These are phyloP conservation scores for Chirona hameri DNA, from an alignment of 2,888 invertebrate species.

Conservation along the genomic window DNA sequence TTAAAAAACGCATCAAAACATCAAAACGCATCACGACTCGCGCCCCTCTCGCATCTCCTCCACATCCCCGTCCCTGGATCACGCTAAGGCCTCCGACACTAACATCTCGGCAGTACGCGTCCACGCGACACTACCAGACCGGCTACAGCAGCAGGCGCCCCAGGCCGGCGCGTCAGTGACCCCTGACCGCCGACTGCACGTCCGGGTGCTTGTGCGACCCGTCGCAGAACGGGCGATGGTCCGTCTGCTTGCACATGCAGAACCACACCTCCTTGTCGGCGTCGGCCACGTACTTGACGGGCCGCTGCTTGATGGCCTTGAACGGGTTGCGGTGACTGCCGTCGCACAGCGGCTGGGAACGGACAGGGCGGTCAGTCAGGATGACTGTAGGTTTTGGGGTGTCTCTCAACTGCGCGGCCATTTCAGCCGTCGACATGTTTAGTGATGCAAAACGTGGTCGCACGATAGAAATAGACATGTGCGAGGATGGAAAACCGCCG, in stretches of 20 bases:
- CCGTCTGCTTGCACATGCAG: conserved; percentile 97
- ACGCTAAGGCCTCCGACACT: background rate
- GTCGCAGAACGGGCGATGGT: conserved; percentile 92
- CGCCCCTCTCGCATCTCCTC: no score
- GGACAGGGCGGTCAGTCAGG: background rate
- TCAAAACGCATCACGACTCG: no score
- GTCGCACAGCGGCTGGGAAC: conserved; percentile 81
- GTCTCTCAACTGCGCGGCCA: no score
- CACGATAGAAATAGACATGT: no score
- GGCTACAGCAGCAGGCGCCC: background rate
- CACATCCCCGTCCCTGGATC: background rate
- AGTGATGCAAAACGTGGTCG: no score
- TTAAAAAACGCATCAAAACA: no score
- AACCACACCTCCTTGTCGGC: conserved; percentile 91
- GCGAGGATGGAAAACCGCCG: no score
- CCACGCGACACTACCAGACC: background rate
- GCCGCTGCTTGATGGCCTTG: conserved; percentile 70
- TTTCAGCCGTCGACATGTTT: no score
- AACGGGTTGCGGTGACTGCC: conserved; percentile 77
- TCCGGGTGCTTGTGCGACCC: conserved; percentile 78
- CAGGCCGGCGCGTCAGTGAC: background rate
- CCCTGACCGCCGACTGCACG: conserved; percentile 54
- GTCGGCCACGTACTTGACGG: conserved; percentile 75
- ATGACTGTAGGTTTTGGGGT: background rate
- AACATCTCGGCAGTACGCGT: no score